Evolutionary conservation across 37 sponge, comb jelly and placozoan genomes (phyloP).

Genomic region (Aplysina aerophoba): DNA sequence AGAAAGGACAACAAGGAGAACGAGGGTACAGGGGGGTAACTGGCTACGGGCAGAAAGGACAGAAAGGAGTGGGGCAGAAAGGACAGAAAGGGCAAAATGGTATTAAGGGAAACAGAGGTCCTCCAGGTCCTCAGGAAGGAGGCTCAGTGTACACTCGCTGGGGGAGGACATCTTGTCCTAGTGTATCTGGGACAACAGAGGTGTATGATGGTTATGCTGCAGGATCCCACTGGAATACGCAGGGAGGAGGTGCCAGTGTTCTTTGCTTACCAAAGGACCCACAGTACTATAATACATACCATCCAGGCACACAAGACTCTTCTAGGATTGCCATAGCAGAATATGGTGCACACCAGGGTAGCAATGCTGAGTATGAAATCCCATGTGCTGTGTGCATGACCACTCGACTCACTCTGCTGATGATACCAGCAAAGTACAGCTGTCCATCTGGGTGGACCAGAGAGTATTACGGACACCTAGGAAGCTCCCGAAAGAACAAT

Average conservation of each 20-base stretch:
- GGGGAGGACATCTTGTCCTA: conserved; percentile 17
- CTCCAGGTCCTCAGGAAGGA: conserved; percentile 14
- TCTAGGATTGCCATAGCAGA: not conserved
- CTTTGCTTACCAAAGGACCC: conserved; percentile 22
- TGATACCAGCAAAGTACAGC: conserved; percentile 27
- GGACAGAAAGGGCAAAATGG: not conserved
- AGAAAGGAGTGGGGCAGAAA: not conserved
- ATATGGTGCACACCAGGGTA: not conserved
- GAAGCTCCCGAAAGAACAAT: not conserved
- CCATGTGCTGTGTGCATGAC: conserved; percentile 30
- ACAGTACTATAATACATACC: not conserved
- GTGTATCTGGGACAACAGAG: not conserved
- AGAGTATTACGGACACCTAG: conserved; percentile 9
- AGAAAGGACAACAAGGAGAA: no score
- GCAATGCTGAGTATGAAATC: not conserved
- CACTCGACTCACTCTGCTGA: not conserved
- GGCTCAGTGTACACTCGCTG: conserved; percentile 1
- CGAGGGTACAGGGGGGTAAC: not conserved
- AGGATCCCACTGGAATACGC: not conserved
- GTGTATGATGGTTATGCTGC: conserved; percentile 24
- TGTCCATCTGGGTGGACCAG: conserved; percentile 32
- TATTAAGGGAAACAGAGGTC: not conserved
- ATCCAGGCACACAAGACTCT: not conserved
- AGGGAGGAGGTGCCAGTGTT: conserved; percentile 24
- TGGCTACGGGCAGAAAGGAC: not conserved